Evolutionary conservation across 2,888 invertebrate species (phyloP), one percentile per base, ranked within the genome.

Genomic region (Helleia helle): DNA sequence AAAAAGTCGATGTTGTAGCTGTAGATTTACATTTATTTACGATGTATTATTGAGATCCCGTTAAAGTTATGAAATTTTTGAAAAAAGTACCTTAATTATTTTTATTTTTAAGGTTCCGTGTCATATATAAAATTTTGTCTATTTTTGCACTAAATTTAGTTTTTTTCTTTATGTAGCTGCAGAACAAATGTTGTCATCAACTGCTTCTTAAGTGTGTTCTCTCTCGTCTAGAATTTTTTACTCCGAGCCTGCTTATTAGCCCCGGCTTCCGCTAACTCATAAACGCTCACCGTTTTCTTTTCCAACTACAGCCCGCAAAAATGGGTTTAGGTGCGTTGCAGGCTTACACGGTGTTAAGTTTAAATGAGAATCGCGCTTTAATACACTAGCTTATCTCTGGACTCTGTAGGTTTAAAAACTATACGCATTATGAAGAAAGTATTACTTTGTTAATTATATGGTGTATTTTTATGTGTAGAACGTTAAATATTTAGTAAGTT

Each of bases 201-300:
- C n/a, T n/a, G n/a, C n/a, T n/a, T n/a, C n/a, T n/a, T n/a, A n/a
- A n/a, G n/a, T n/a, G n/a, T n/a, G n/a, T n/a, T n/a, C n/a, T 43
- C 42, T 50, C 41, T 36, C 38, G 41, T 47, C 49, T 44, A 46
- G 42, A 49, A 52, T 46, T 59, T 55, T 55, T 55, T 54, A 56
- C 54, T 61, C 54, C 48, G 39, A 36, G 50, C n/a, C n/a, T n/a
- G 52, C 61, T 67, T 68, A 68, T 70, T 69, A 69, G 56, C 55
- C 50, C 56, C 49, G 51, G 55, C 59, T 62, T 59, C 54, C 59
- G 57, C 50, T 60, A 49, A 56, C 56, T 59, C 62, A 62, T 69
- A 66, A 69, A 64, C 56, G 62, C 56, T 51, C 54, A 57, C 62
- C 54, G 61, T 62, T 65, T 64, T 62, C 64, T 62, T 62, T 56